Conservation (phyloP, 2,888 invertebrate species). For the Cephalotes varians region DNA sequence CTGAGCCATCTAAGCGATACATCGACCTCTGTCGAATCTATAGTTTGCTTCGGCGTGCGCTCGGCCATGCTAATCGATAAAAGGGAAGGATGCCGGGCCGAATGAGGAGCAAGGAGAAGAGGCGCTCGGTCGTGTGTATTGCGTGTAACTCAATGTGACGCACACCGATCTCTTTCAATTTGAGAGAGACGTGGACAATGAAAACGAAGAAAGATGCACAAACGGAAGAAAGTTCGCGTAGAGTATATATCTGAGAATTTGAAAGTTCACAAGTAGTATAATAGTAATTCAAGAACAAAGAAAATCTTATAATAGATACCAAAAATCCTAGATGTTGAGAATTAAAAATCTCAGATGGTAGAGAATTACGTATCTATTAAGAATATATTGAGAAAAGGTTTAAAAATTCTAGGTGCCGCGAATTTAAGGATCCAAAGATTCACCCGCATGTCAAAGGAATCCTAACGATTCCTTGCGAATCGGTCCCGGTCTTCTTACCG, state of each 20-base stretch:
- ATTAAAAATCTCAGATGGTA: not conserved
- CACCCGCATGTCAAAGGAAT: not conserved
- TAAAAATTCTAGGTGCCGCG: not conserved
- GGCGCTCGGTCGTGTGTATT: slow-evolving; percentile 56
- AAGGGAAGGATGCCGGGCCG: slow-evolving; percentile 74
- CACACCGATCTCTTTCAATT: slow-evolving; percentile 69
- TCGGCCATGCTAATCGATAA: slow-evolving; percentile 62
- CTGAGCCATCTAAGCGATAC: slow-evolving; percentile 77
- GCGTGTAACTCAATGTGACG: slow-evolving; percentile 76
- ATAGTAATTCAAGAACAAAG: not conserved
- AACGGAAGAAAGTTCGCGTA: slow-evolving; percentile 69
- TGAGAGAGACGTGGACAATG: slow-evolving; percentile 16
- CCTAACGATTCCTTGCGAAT: not conserved
- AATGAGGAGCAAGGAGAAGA: slow-evolving; percentile 63
- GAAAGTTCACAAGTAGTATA: slow-evolving; percentile 2
- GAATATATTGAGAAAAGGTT: not conserved
- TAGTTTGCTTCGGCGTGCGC: slow-evolving; percentile 65
- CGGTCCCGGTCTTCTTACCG: not conserved
- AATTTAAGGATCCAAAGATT: not conserved
- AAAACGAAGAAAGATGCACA: slow-evolving; percentile 62
- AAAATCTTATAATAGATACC: not conserved
- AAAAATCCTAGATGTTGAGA: not conserved
- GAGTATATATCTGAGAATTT: not conserved
- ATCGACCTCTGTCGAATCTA: slow-evolving; percentile 80
- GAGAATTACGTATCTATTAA: too few relatives aligned